Percentiles rank a stretch among this genome's conserved stretches.
Conservation (phyloP, 2,113 vertebrate species). For the Falco punctatus region DNA sequence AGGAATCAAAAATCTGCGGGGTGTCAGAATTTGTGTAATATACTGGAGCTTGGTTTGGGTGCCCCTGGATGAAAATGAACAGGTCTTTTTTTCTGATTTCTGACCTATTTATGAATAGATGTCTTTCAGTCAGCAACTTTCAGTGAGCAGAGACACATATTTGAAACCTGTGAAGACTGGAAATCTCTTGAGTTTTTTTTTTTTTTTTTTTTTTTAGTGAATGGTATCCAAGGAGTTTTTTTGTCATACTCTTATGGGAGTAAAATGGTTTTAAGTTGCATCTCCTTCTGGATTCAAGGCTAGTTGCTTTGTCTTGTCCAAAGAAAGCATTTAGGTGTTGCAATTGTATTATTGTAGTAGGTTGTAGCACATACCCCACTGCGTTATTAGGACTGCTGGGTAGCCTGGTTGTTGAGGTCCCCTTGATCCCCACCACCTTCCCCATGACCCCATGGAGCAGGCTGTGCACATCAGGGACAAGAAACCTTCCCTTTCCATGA, state of each 20-base stretch:
- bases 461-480: neutral
- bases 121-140: neutral
- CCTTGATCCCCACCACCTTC: neutral
- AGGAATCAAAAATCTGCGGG: neutral
- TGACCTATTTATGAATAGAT: neutral
- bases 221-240: too few relatives aligned
- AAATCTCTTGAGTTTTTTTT: neutral
- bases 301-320: neutral
- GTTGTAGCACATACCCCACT: neutral
- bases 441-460: neutral
- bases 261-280: neutral
- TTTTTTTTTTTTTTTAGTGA: neutral
- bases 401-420: neutral
- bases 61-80: neutral
- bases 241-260: neutral
- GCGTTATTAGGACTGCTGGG: neutral
- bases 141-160: neutral
- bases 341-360: neutral
- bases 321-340: neutral
- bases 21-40: neutral
- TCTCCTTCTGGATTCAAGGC: neutral
- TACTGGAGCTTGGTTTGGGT: neutral
- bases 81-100: neutral
- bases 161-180: neutral
- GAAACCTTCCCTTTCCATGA: neutral